These are phyloP conservation scores for Labeo rohita DNA, from an alignment of 2,113 vertebrate species.

Conservation along the genomic window DNA sequence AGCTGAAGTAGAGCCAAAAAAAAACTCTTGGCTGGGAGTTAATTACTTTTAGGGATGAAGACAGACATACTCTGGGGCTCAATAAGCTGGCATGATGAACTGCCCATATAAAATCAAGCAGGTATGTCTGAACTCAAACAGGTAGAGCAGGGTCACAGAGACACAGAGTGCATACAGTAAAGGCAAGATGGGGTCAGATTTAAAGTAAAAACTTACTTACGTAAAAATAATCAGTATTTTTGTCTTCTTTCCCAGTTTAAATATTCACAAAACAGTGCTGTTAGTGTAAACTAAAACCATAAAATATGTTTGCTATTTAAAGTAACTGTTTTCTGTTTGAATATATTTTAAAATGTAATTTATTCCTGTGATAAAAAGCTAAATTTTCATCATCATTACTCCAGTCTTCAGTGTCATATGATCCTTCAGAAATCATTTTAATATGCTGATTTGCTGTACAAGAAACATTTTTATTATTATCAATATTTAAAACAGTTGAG, in stretches of 20 bases:
- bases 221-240: not conserved
- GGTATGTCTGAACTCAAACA: conserved; percentile 53
- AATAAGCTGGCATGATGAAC: conserved; percentile 78
- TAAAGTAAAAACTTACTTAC: not conserved
- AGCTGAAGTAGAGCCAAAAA: conserved; percentile 74
- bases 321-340: no score
- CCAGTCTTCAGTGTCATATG: no score
- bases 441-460: no score
- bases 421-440: no score
- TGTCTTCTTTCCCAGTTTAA: not conserved
- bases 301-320: no score
- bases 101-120: conserved; percentile 73
- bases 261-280: not conserved
- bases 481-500: no score
- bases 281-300: not conserved
- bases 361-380: no score
- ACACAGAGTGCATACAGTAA: conserved; percentile 17
- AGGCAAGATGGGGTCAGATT: not conserved
- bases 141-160: not conserved
- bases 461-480: no score
- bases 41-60: conserved; percentile 79
- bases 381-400: no score
- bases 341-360: no score
- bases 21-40: conserved; percentile 73
- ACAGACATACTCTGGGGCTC: conserved; percentile 71